phyloP scores from a whole-genome alignment of 1,140 invertebrate genomes.

The Drosophila jambulina region DNA sequence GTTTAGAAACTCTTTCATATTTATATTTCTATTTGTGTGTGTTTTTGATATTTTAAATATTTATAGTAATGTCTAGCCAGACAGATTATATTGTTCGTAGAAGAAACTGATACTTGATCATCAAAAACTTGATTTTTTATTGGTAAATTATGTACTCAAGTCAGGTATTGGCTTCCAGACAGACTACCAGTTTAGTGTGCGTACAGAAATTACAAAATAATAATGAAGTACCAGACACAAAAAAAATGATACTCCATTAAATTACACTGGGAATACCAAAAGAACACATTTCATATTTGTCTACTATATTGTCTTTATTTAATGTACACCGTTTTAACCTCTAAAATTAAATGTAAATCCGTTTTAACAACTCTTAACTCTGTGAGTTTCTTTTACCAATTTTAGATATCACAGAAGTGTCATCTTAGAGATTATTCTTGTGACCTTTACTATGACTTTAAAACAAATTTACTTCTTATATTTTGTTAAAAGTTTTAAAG shows the following conservation, averaged over 20 bases:
- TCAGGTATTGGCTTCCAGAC: neutral
- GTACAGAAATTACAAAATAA: neutral
- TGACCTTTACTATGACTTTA: neutral
- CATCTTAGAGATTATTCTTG: neutral
- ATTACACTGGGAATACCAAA: neutral
- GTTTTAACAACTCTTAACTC: too few relatives aligned
- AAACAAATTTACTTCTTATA: neutral
- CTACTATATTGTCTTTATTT: neutral
- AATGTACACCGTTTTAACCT: neutral
- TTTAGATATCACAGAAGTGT: neutral
- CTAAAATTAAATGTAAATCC: neutral
- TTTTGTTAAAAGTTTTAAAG: neutral
- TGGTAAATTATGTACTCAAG: neutral
- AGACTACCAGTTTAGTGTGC: neutral
- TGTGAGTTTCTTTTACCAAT: neutral
- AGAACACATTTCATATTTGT: neutral
- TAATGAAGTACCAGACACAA: slow-evolving; percentile 2
- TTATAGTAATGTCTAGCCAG: neutral
- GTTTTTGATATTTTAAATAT: neutral
- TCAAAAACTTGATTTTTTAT: neutral
- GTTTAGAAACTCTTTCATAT: neutral
- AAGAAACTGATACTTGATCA: neutral
- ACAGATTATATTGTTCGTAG: neutral
- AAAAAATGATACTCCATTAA: too few relatives aligned
- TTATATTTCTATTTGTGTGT: neutral